These are phyloP conservation scores for Taenioides sp. DNA, from an alignment of 2,797 vertebrate genomes.

Conservation along the genomic window DNA sequence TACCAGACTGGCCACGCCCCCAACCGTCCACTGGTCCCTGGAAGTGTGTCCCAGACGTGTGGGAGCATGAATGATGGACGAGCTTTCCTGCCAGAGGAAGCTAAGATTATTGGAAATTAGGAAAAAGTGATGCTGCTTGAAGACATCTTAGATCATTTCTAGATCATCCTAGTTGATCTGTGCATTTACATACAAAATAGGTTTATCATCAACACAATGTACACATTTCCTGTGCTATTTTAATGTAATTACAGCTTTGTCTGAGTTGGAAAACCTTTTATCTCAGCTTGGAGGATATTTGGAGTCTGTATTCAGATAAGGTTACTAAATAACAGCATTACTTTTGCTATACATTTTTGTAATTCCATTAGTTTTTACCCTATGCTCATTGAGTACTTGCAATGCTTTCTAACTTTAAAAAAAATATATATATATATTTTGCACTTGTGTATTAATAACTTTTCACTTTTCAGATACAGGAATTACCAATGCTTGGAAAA, in stretches of 20 bases:
- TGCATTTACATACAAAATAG: no score
- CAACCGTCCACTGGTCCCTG: no score
- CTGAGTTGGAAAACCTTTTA: not conserved
- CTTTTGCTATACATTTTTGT: no score
- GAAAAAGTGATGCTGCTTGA: not conserved
- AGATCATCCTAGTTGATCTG: not conserved
- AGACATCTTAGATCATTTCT: not conserved
- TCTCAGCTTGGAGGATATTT: not conserved
- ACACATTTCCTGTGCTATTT: not conserved
- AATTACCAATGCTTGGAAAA: not conserved
- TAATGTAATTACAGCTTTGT: not conserved
- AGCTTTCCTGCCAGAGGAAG: not conserved
- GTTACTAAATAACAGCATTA: not conserved
- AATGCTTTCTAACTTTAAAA: not conserved
- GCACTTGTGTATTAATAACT: not conserved
- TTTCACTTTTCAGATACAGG: not conserved
- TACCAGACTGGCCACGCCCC: no score
- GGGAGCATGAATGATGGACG: not conserved
- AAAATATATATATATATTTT: not conserved
- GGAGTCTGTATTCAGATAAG: not conserved
- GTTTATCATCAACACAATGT: not conserved
- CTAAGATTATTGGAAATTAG: not conserved
- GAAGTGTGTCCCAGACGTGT: not conserved
- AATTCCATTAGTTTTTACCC: no score
- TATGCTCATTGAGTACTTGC: not conserved